A percentile compares a stretch with the other conserved stretches of the same genome.
Evolutionary conservation across 2,888 invertebrate genomes (phyloP).

Genomic region (Strigamia transsilvanica): DNA sequence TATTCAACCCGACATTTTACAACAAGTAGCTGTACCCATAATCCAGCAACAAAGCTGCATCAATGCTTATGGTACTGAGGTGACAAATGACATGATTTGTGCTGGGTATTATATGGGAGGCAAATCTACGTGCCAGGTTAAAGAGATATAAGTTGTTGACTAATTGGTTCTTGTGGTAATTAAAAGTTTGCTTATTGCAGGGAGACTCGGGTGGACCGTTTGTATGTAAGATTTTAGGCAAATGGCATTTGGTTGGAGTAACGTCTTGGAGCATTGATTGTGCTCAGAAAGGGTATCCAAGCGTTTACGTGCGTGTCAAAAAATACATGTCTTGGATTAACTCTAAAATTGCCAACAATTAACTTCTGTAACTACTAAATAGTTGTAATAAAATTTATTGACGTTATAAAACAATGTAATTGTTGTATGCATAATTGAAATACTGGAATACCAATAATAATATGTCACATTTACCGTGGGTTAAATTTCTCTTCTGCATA

Average conservation of each 20-base stretch:
- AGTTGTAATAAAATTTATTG: background rate
- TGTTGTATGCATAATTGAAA: too few species aligned
- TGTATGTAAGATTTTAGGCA: conserved; percentile 64
- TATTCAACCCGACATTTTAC: conserved; percentile 54
- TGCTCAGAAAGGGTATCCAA: conserved; percentile 76
- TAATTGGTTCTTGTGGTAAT: background rate
- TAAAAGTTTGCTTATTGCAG: conserved; percentile 57
- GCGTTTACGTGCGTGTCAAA: conserved; percentile 79
- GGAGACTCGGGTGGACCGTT: conserved; percentile 81
- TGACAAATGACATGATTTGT: conserved; percentile 55
- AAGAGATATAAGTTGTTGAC: background rate
- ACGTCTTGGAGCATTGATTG: conserved; percentile 56
- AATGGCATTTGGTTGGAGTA: conserved; percentile 56
- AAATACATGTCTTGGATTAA: conserved; percentile 76
- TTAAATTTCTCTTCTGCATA: too few species aligned
- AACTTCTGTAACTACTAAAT: background rate
- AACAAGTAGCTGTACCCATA: conserved; percentile 53
- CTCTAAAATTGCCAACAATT: background rate
- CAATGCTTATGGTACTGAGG: conserved; percentile 42
- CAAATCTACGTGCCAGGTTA: conserved; percentile 53
- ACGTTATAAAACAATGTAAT: background rate
- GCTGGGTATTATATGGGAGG: conserved; percentile 52
- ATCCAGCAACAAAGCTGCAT: conserved; percentile 49
- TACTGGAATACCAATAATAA: too few species aligned
- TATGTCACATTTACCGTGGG: too few species aligned